These are phyloP conservation scores for Griposia aprilina DNA, from an alignment of 2,888 invertebrate genomes.

Conservation along the genomic window DNA sequence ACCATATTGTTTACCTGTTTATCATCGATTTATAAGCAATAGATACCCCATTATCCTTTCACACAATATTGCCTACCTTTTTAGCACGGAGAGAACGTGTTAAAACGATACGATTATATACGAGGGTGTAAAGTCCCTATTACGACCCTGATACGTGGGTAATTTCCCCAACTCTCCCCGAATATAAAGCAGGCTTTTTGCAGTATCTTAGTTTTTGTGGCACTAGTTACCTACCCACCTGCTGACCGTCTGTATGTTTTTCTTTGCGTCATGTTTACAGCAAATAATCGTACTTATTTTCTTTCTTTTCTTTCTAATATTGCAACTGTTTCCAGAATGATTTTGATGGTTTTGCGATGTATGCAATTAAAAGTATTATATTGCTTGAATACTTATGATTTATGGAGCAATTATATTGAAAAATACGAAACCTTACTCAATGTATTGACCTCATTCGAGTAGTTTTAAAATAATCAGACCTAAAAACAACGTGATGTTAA, in stretches of 20 bases:
- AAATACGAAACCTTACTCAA: conserved; percentile 2
- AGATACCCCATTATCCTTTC: conserved; percentile 35
- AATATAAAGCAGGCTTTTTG: conserved; percentile 18
- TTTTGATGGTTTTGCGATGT: not conserved
- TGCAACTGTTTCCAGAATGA: not conserved
- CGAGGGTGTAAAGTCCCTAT: conserved; percentile 30
- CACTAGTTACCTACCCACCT: not conserved
- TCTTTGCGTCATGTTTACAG: no score
- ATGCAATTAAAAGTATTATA: conserved; percentile 2
- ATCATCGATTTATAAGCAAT: conserved; percentile 37
- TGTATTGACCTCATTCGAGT: conserved; percentile 1
- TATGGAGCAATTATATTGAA: conserved; percentile 9
- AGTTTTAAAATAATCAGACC: not conserved
- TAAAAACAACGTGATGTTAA: not conserved
- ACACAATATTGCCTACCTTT: conserved; percentile 23
- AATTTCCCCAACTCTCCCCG: conserved; percentile 11
- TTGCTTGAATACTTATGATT: conserved; percentile 3
- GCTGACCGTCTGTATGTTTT: no score
- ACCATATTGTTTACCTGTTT: not conserved
- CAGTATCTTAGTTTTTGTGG: conserved; percentile 4
- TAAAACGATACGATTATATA: conserved; percentile 33
- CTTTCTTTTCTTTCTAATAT: no score
- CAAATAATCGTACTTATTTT: no score
- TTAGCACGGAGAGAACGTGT: conserved; percentile 25
- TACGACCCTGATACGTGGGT: conserved; percentile 32